Conservation (phyloP, 2,888 invertebrate genomes). For the Lydus trimaculatus region DNA sequence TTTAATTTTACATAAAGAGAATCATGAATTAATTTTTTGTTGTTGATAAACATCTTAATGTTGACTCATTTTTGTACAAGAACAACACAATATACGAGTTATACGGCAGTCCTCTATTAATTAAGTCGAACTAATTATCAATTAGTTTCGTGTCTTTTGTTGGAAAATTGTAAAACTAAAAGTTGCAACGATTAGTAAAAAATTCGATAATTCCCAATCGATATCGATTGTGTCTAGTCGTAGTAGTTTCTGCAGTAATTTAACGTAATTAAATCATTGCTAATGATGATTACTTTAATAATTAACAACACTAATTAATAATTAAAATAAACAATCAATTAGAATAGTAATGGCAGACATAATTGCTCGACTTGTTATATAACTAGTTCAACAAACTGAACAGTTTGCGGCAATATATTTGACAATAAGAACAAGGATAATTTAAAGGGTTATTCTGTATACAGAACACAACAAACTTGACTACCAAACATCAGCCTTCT, state of each 20-base stretch:
- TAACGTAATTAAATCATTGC: neutral
- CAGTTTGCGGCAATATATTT: neutral
- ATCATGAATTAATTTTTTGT: neutral
- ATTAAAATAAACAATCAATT: constrained; percentile 1
- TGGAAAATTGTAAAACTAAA: neutral
- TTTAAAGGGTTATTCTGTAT: neutral
- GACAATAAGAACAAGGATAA: neutral
- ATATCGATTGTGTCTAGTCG: neutral
- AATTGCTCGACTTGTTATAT: constrained; percentile 2
- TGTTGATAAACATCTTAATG: too few relatives aligned
- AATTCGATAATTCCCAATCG: neutral
- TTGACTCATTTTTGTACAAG: too few relatives aligned
- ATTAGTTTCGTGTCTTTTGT: too few relatives aligned
- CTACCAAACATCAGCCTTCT: neutral
- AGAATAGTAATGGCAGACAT: neutral
- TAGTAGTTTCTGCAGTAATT: neutral
- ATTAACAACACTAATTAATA: neutral
- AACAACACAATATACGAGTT: too few relatives aligned
- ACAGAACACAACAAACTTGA: neutral
- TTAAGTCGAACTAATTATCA: neutral
- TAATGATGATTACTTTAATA: neutral
- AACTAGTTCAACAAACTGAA: neutral
- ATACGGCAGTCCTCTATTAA: neutral
- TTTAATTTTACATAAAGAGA: neutral
- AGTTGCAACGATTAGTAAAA: neutral